A percentile compares a stretch with the other conserved stretches of the same genome.
Evolutionary conservation across 2,797 vertebrate species (phyloP).

Genomic region (Aselliscus stoliczkanus): DNA sequence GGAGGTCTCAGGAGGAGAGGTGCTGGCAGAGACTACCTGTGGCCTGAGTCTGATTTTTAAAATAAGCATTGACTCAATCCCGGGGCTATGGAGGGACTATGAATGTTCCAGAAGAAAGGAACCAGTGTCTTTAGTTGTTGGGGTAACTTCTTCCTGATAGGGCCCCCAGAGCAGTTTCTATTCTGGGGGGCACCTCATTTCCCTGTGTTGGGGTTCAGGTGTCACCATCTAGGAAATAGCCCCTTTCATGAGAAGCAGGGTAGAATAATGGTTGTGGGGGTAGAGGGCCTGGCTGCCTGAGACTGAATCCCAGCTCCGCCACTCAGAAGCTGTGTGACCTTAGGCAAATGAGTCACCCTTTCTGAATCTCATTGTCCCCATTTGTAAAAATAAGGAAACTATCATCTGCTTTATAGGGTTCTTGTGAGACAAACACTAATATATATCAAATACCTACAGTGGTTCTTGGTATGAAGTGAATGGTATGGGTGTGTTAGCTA

Average conservation of each 20-base stretch:
- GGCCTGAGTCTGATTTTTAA: background rate
- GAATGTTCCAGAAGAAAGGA: background rate
- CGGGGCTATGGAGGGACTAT: background rate
- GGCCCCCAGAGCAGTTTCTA: background rate
- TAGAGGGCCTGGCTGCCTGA: background rate
- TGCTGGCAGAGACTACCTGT: background rate
- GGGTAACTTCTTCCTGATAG: background rate
- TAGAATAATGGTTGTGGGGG: background rate
- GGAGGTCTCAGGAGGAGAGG: background rate
- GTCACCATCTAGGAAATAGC: background rate
- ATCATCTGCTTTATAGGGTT: background rate
- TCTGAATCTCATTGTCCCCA: background rate
- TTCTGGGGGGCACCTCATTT: background rate
- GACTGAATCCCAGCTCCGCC: background rate
- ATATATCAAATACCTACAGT: fast-evolving
- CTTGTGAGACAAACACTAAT: background rate
- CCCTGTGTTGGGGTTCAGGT: background rate
- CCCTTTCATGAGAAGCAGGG: background rate
- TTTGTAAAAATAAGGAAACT: background rate
- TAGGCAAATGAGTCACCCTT: background rate
- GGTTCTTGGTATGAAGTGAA: background rate
- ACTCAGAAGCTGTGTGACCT: slow-evolving; percentile 4
- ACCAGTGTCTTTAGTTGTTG: background rate
- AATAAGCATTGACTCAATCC: background rate
- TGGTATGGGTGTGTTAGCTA: background rate